Evolutionary conservation across 2,888 invertebrate genomes (phyloP).

Genomic region (Allacma fusca): DNA sequence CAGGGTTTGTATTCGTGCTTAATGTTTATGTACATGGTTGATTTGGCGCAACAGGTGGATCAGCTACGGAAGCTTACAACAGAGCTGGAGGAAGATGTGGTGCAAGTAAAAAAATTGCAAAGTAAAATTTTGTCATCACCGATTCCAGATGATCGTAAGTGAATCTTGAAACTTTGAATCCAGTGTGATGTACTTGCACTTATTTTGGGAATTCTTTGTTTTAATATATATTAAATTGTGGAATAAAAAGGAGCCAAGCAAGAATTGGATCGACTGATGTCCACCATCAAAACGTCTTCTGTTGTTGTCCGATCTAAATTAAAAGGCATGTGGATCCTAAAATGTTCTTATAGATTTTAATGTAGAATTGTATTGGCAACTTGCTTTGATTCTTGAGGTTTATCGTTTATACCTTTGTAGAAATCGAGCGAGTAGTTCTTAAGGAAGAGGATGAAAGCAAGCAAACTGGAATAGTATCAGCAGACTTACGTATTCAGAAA

Average conservation of each 20-base stretch:
- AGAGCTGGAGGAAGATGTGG: conserved; percentile 63
- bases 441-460: conserved; percentile 63
- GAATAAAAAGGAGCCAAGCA: conserved; percentile 66
- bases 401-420: too few relatives aligned
- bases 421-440: conserved; percentile 65
- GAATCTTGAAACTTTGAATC: not conserved
- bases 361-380: not conserved
- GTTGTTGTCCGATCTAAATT: conserved; percentile 69
- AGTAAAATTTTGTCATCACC: conserved; percentile 69
- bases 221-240: not conserved
- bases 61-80: conserved; percentile 64
- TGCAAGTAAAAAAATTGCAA: conserved; percentile 66
- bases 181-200: not conserved
- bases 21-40: too few relatives aligned
- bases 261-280: conserved; percentile 70
- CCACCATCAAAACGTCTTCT: conserved; percentile 68
- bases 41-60: conserved; percentile 63
- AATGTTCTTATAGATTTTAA: not conserved
- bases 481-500: conserved; percentile 63
- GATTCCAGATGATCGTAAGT: conserved; percentile 66
- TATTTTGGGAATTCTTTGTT: not conserved
- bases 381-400: too few relatives aligned
- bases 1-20: too few relatives aligned
- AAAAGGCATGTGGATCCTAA: conserved; percentile 63
- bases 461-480: conserved; percentile 51